These are phyloP conservation scores for Pachyrhynchus sulphureomaculatus DNA, from an alignment of 1,140 invertebrate genomes.

Conservation along the genomic window DNA sequence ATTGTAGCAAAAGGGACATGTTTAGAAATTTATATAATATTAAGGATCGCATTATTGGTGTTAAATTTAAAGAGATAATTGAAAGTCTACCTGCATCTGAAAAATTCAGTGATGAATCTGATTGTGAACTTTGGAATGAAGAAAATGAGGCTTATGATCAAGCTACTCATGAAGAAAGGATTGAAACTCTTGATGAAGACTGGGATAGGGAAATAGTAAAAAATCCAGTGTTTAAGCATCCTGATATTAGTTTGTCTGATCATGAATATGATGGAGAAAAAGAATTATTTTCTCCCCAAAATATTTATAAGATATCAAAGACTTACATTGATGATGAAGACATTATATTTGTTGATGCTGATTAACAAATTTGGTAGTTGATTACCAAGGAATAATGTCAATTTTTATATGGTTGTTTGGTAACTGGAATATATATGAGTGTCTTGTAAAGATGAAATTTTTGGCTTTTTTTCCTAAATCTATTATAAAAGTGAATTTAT, in stretches of 20 bases:
- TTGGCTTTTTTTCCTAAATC: too few relatives aligned
- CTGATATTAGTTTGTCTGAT: constrained; percentile 19
- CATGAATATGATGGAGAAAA: constrained; percentile 16
- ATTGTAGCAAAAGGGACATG: neutral
- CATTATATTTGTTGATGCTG: too few relatives aligned
- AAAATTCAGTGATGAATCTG: neutral
- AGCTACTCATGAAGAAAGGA: neutral
- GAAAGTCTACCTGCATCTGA: neutral
- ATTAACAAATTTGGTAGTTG: too few relatives aligned
- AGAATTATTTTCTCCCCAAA: neutral
- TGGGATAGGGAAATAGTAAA: constrained; percentile 15
- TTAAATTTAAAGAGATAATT: neutral
- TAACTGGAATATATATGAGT: too few relatives aligned
- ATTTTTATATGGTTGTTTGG: too few relatives aligned
- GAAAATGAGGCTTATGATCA: neutral
- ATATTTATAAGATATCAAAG: too few relatives aligned
- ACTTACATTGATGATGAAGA: too few relatives aligned
- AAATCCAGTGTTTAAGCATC: neutral
- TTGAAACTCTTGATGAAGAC: constrained; percentile 2
- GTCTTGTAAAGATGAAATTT: too few relatives aligned
- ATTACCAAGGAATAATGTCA: too few relatives aligned
- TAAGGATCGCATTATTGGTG: neutral
- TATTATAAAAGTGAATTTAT: too few relatives aligned
- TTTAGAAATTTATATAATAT: neutral
- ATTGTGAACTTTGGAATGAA: constrained; percentile 4